Evolutionary conservation across 2,113 vertebrate species (phyloP), one percentile per base, ranked within the genome.

Genomic region (Tragelaphus scriptus): DNA sequence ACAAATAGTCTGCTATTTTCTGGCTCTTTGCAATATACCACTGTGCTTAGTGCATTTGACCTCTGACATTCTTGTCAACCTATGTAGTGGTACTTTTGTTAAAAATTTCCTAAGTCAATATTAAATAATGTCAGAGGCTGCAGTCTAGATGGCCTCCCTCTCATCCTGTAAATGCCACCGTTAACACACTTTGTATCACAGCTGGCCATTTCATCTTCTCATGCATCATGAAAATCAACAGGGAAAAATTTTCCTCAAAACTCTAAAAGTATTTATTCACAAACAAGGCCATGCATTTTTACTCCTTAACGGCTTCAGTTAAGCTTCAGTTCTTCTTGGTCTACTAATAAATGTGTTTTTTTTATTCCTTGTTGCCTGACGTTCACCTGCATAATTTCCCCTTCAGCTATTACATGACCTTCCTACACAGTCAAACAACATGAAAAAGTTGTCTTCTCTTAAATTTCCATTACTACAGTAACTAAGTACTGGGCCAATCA

Each of bases 121-220:
- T 61, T 90, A 92, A 93, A 30, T 68, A 90, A 71, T 92, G 88
- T 96, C 94, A 95, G 30, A 95, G 85, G n/a, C 75, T 58, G 0
- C 49, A 30, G 6, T 59, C 26, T 17, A 32, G 17, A 80, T 55
- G 36, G 17, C 17, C 3, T 77, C 12, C n/a, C 40, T 58, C 19
- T 85, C 17, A 61, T 53, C 47, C 30, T 17, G 9, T 55, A 92
- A 92, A 96, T 93, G 95, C 30, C 92, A 91, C 51, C 0, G 0
- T 36, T 58, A 91, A 16, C 63, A 65, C 9, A 4, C 49, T 28
- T 87, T 36, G 21, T 55, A 17, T 44, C 58, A 58, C 7, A 5
- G 80, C 8, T 85, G 47, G 1, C n/a, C 59, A 77, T 63, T 90
- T 40, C 44, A 25, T 75, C 80, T 44, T 81, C 28, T 44, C 23